Evolutionary conservation across 2,797 vertebrate species (phyloP).

Genomic region (Heliangelus exortis): DNA sequence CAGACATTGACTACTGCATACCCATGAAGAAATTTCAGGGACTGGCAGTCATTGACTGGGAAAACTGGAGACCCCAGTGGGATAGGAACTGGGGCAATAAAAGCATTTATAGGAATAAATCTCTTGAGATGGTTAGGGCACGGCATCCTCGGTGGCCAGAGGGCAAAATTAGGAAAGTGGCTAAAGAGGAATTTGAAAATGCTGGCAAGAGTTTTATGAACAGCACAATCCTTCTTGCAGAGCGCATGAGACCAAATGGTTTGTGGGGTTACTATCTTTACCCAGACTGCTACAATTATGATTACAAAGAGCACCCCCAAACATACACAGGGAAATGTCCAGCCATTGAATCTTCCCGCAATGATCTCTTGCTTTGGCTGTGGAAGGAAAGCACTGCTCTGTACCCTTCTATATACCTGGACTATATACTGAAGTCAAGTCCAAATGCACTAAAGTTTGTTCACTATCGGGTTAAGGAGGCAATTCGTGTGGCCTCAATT

Average conservation of each 20-base stretch:
- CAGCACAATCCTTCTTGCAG: constrained; percentile 83
- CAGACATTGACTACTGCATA: constrained; percentile 85
- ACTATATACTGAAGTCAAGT: constrained; percentile 86
- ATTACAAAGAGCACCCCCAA: constrained; percentile 85
- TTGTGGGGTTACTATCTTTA: constrained; percentile 94
- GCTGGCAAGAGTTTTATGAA: constrained; percentile 88
- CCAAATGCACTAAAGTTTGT: constrained; percentile 89
- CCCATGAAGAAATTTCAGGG: constrained; percentile 87
- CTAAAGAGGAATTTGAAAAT: constrained; percentile 88
- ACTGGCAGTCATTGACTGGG: constrained; percentile 91
- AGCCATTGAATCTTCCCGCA: constrained; percentile 84
- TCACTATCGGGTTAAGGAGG: constrained; percentile 89
- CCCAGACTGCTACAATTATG: constrained; percentile 93
- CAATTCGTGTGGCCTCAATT: constrained; percentile 87
- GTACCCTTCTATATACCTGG: constrained; percentile 90
- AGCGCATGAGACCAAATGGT: constrained; percentile 81
- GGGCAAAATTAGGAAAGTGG: constrained; percentile 82
- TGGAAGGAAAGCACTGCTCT: constrained; percentile 90
- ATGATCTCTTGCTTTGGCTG: constrained; percentile 89
- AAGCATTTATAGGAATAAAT: constrained; percentile 87
- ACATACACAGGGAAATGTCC: constrained; percentile 89
- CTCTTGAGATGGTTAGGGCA: constrained; percentile 83
- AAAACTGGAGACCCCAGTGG: constrained; percentile 93
- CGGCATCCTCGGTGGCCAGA: constrained; percentile 87
- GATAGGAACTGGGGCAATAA: constrained; percentile 90